Evolutionary conservation across 2,888 invertebrate genomes (phyloP), one percentile per base, ranked within the genome.

Genomic region (Galerucella pusilla): DNA sequence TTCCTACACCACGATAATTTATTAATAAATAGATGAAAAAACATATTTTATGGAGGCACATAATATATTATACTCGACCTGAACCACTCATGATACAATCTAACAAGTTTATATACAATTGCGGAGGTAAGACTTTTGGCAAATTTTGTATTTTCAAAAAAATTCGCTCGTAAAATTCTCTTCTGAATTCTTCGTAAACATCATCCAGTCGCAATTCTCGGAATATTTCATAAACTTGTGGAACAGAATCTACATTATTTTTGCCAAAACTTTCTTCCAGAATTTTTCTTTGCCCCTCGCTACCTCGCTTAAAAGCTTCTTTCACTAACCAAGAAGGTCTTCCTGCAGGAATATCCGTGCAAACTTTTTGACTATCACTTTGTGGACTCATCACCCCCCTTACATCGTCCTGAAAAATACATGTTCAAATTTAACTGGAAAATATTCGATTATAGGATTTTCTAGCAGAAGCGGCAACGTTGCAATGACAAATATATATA

Each of bases 261-360:
- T 28, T 28, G 14, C 52, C 66, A 46, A 20, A 66, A 20, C 46
- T 16, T 10, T 66, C 20, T 10, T 16, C 45, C 10, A 66, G 6
- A 16, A 66, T 49, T 25, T 66, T 66, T 9, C 66, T 66, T 52
- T 66, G 66, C 2, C 1, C 28, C 10, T 20, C n/a, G 9, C 16
- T 45, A 2, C 46, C 45, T 46, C 66, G 45, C 16, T 46, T 66
- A 20, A 46, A 66, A 35, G 66, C 66, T n/a, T 66, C 25, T 1
- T 16, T 2, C 4, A 25, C 25, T 10, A 66, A 46, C 66, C 66
- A 66, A 25, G 66, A 46, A 25, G 66, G 45, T 45, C 66, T 66
- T 1, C 66, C 66, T 14, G 16, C 25, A 2, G 66, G 46, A 4
- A 66, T 45, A 16, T 66, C 66, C 14, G 66, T 66, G 16, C 66